Base-by-base conservation (phyloP, 2,797 vertebrate species). In the Etheostoma perlongum region DNA sequence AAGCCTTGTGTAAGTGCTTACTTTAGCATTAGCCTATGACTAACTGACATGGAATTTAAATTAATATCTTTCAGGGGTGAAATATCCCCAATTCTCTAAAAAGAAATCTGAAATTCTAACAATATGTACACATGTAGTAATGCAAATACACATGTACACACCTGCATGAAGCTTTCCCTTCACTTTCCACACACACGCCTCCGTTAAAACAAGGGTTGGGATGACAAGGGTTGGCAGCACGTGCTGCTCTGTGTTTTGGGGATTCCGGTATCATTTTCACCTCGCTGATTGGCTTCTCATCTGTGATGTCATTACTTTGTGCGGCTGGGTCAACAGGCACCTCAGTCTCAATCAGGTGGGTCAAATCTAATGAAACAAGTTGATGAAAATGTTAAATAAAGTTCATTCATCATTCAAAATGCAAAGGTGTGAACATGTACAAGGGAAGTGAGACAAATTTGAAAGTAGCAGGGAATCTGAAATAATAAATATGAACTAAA, bases 141-240 rank as follows among this genome's bases (percentile, higher is more conserved):
- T 46, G 9, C 14, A 67, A 42, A 49, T 30, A 40, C 11, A 33
- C 36, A 21, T 27, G 36, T 6, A 9, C 40, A 74, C 49, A 97
- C 97, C 96, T 98, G 96, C 97, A 98, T 53, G 85, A 94, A 4
- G 94, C 93, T 88, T 60, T 84, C 2, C 96, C 96, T 54, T 92
- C 91, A 57, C 78, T 88, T 0, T 85, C 92, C 81, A 96, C 93
- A 78, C 97, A 98, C 57, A 91, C n/a, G 11, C 97, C 96, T 0
- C 94, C 94, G 2, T 98, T 98, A 9, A 93, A 90, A 72, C 97
- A 98, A 6, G 92, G 95, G 77, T 96, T 96, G 4, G 95, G 95
- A 16, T 88, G 79, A 82, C 97, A 97, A 0, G 91, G 92, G 42
- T 94, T 76, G 4, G 67, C 46, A 5, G 88, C 83, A 2, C 90